A percentile compares a stretch with the other conserved stretches of the same genome.
Conservation (phyloP, 2,888 invertebrate species). For the Poecilus cupreus region DNA sequence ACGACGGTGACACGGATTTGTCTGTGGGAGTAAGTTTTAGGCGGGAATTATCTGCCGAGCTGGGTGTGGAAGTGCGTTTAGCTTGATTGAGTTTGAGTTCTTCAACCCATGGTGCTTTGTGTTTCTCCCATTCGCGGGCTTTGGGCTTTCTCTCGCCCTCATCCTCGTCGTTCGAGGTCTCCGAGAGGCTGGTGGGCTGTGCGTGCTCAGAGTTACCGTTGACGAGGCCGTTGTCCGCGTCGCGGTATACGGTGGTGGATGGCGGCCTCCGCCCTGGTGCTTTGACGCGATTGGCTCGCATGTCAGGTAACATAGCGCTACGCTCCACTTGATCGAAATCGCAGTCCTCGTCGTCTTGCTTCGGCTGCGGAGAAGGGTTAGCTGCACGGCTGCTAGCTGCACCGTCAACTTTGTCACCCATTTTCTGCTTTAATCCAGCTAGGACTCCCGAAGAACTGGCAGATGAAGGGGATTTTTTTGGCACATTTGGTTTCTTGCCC, state of each 20-base stretch:
- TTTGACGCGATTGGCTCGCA: conserved; percentile 80
- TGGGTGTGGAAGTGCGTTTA: conserved; percentile 75
- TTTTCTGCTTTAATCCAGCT: conserved; percentile 63
- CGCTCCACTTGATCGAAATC: conserved; percentile 82
- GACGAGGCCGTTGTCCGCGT: conserved; percentile 66
- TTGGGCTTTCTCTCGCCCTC: conserved; percentile 77
- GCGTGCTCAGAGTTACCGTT: conserved; percentile 67
- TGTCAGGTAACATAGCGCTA: conserved; percentile 79
- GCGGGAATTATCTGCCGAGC: conserved; percentile 66
- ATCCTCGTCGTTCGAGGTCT: conserved; percentile 64
- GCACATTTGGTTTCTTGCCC: conserved; percentile 79
- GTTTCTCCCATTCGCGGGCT: conserved; percentile 83
- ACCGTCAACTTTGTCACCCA: conserved; percentile 75
- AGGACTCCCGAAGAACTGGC: conserved; percentile 64
- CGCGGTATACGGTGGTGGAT: conserved; percentile 72
- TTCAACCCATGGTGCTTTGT: conserved; percentile 87
- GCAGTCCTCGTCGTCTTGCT: conserved; percentile 67
- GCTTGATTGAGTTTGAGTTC: conserved; percentile 87
- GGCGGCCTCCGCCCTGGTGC: conserved; percentile 82
- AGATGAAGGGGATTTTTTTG: conserved; percentile 79
- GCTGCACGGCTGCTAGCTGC: conserved; percentile 72
- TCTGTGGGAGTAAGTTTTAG: conserved; percentile 63
- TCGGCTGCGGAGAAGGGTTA: conserved; percentile 64
- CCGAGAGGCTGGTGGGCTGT: conserved; percentile 45
- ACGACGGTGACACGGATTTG: conserved; percentile 51